phyloP scores from a whole-genome alignment of 2,888 invertebrate species.

The Mechanitis mazaeus region DNA sequence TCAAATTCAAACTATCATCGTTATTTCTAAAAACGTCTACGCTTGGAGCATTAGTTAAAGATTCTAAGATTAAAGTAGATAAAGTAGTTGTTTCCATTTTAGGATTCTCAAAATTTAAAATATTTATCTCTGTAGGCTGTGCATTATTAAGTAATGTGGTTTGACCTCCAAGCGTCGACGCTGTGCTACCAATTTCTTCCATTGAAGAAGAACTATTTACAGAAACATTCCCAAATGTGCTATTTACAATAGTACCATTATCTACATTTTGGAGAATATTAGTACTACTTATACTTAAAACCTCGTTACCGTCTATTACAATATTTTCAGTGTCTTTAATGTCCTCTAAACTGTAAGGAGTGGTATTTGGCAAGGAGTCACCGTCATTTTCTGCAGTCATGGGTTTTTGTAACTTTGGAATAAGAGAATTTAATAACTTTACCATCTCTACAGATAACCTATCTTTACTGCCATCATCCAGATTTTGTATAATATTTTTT shows the following conservation, averaged over 20 bases:
- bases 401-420: slow-evolving; percentile 65
- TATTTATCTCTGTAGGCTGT: slow-evolving; percentile 13
- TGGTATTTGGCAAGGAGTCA: slow-evolving; percentile 58
- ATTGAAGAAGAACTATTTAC: slow-evolving; percentile 50
- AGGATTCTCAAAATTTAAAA: slow-evolving; percentile 7
- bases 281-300: slow-evolving; percentile 32
- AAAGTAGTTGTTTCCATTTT: slow-evolving; percentile 8
- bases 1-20: slow-evolving; percentile 26
- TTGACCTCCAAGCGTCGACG: slow-evolving; percentile 44
- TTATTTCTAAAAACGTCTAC: slow-evolving; percentile 33
- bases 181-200: slow-evolving; percentile 36
- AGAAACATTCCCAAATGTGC: slow-evolving; percentile 41
- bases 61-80: slow-evolving; percentile 11
- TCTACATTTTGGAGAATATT: slow-evolving; percentile 58
- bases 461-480: slow-evolving; percentile 65
- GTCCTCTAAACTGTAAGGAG: slow-evolving; percentile 71
- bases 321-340: slow-evolving; percentile 67
- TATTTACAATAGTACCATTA: slow-evolving; percentile 56
- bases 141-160: slow-evolving; percentile 35
- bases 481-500: slow-evolving; percentile 61
- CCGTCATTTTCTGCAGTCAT: slow-evolving; percentile 51
- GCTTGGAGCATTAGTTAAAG: slow-evolving; percentile 20
- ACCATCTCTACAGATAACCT: slow-evolving; percentile 73
- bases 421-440: slow-evolving; percentile 68
- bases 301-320: slow-evolving; percentile 37